Evolutionary conservation across 2,113 vertebrate species (phyloP).

Genomic region (Delphinus delphis): DNA sequence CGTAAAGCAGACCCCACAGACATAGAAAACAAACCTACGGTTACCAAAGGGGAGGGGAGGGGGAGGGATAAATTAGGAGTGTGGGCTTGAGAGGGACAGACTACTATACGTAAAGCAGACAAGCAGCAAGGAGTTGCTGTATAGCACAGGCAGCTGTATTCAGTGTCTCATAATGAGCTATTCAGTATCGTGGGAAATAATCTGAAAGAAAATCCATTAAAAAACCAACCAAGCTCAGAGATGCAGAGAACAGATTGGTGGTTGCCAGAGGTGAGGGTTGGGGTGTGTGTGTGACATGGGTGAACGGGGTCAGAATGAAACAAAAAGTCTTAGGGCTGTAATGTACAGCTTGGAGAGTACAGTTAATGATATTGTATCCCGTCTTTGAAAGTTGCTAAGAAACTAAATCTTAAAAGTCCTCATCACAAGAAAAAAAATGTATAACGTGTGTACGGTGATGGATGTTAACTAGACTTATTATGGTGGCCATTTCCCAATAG

Average conservation of each 20-base stretch:
- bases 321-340: fast-evolving
- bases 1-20: too few relatives aligned
- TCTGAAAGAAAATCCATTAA: background rate
- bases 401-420: background rate
- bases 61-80: too few relatives aligned
- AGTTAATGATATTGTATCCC: fast-evolving
- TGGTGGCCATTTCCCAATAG: background rate
- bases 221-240: background rate
- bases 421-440: background rate
- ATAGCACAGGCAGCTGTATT: background rate
- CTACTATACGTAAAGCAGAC: fast-evolving
- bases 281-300: background rate
- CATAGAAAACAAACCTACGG: background rate
- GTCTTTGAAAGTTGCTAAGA: background rate
- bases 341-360: fast-evolving
- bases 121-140: fast-evolving
- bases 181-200: background rate
- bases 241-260: background rate
- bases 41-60: background rate
- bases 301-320: background rate
- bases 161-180: background rate
- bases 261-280: background rate
- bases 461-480: background rate
- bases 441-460: background rate
- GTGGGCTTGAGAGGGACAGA: fast-evolving